Base-by-base conservation (phyloP, 2,797 vertebrate genomes). In the Neomorphus geoffroyi region DNA sequence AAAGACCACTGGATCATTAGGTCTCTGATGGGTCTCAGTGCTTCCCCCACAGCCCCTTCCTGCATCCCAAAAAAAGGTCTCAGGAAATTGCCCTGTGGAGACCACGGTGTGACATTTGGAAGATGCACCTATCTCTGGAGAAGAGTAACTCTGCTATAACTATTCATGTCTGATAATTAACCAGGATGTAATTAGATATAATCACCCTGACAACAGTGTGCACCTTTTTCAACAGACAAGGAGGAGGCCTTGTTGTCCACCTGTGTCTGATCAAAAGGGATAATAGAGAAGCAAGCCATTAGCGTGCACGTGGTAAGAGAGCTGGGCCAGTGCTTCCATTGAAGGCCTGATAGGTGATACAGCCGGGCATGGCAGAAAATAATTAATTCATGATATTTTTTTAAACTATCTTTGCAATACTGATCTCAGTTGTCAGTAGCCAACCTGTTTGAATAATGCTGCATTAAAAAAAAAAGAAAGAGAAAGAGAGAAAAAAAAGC, bases 181-280 rank as follows among this genome's bases (percentile, higher is more conserved):
- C 96, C 79, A 96, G 97, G 94, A 90, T 97, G 97, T 98, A 98
- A 98, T 98, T 97, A 98, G 98, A 98, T 98, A 97, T 97, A 98
- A 98, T 98, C 96, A 96, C 93, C 94, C 95, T 92, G 96, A 97
- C 97, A 96, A 97, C 96, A 97, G 81, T 48, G 89, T 93, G 93
- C 93, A 97, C 97, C 96, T 97, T 96, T 97, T 97, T 97, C 97
- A 97, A 94, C 92, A 97, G 97, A 95, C 75, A 95, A 96, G 95
- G 84, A 96, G 91, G 94, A 96, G 87, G 96, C 78, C 97, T 95
- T 96, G 96, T 97, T 95, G 94, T 95, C 96, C 97, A 97, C 97
- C 97, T 97, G 96, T 96, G 95, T 94, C 84, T 96, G 93, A 97
- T 97, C 97, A 97, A 96, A 97, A 95, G 90, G 87, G 93, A 96